phyloP scores from a whole-genome alignment of 2,797 vertebrate species.

The Graptemys geographica region DNA sequence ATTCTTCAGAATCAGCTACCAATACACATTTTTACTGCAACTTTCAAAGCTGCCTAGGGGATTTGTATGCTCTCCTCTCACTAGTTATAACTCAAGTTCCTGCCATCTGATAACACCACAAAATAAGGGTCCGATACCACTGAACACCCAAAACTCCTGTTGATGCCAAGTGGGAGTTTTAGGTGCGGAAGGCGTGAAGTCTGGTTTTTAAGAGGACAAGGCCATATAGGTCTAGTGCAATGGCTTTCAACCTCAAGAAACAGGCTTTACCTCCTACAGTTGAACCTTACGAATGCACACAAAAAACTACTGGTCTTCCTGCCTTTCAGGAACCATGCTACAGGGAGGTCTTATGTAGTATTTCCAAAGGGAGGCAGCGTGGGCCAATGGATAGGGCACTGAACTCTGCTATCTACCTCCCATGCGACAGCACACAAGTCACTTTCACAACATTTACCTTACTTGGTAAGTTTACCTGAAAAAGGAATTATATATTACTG shows the following conservation, averaged over 20 bases:
- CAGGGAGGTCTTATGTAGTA: not conserved
- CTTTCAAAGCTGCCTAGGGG: not conserved
- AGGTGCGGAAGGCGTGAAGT: not conserved
- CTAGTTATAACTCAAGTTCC: not conserved
- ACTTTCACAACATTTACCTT: not conserved
- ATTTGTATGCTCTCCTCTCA: not conserved
- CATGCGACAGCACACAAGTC: not conserved
- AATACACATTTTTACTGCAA: not conserved
- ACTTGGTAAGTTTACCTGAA: not conserved
- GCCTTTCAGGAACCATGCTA: not conserved
- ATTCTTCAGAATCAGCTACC: not conserved
- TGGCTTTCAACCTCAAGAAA: not conserved
- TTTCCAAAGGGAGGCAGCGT: not conserved
- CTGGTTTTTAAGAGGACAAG: not conserved
- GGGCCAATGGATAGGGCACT: not conserved
- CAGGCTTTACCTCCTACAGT: no score
- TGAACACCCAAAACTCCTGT: not conserved
- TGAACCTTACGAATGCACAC: not conserved
- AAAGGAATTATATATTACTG: not conserved
- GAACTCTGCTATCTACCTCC: not conserved
- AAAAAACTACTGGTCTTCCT: fast-evolving
- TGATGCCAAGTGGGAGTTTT: not conserved
- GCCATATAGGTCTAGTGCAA: not conserved
- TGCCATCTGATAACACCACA: not conserved
- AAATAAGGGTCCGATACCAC: not conserved